Percentiles rank a stretch among this genome's conserved stretches.
phyloP scores from a whole-genome alignment of 1,140 invertebrate species.

The Neodiprion virginianus region DNA sequence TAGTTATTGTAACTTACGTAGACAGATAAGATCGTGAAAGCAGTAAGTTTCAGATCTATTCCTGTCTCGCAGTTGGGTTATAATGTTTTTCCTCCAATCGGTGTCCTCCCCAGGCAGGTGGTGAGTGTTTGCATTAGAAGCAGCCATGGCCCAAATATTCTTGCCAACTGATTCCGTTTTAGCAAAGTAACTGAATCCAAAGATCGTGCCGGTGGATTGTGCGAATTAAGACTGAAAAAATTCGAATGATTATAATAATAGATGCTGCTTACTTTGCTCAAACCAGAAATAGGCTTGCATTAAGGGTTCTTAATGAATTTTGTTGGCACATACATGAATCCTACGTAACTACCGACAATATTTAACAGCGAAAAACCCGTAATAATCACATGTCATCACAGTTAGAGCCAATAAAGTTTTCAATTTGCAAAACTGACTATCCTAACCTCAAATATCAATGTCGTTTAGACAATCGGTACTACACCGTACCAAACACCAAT shows the following conservation, averaged over 20 bases:
- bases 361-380: constrained; percentile 19
- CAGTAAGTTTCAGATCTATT: constrained; percentile 65
- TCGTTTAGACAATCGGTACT: not conserved
- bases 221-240: too few species aligned
- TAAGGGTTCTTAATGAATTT: not conserved
- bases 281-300: too few species aligned
- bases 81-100: constrained; percentile 66
- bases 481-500: constrained; percentile 46
- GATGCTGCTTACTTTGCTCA: too few species aligned
- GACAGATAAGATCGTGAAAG: constrained; percentile 69
- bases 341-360: not conserved
- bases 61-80: constrained; percentile 65
- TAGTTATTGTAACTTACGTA: constrained; percentile 60
- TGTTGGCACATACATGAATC: not conserved
- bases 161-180: too few species aligned
- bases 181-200: too few species aligned
- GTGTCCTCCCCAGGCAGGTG: constrained; percentile 44
- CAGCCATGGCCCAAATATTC: constrained; percentile 36
- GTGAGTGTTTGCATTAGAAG: constrained; percentile 34
- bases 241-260: too few species aligned
- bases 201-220: too few species aligned
- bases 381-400: constrained; percentile 43
- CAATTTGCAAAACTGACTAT: constrained; percentile 42
- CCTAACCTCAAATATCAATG: constrained; percentile 45
- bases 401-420: constrained; percentile 35